Base-by-base conservation (phyloP, 1,140 invertebrate genomes). In the Trypoxylus dichotomus region DNA sequence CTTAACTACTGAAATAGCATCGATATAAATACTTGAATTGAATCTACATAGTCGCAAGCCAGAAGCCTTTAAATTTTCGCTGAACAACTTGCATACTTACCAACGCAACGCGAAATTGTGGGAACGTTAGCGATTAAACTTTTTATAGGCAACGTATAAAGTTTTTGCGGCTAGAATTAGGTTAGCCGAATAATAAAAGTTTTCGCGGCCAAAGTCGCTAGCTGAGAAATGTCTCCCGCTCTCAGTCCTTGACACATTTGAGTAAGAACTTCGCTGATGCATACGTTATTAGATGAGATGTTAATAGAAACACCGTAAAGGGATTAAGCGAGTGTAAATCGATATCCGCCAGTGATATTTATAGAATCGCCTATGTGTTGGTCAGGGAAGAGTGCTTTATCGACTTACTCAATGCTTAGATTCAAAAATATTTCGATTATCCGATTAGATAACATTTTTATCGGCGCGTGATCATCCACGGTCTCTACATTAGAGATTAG, bases 191-290 rank as follows among this genome's bases (percentile, higher is more conserved):
- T 27, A 27, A 63, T 63, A 63, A 54, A 54, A 63, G 8, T 63
- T 63, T 63, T n/a, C 58, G 58, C 58, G 58, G 19, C 21, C 58
- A 63, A 63, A 63, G 21, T 24, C 58, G 11, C 58, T 27, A 27
- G 25, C 58, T 24, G 58, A 63, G 58, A 63, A 63, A 47, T 47
- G 58, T 63, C 58, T 63, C 58, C 58, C 58, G 58, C 58, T 2
- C 21, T 63, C 19, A 24, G 19, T 21, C 58, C 58, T 63, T 63
- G 58, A 63, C 58, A 63, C 58, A 63, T 63, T 63, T 63, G 2
- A 63, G 19, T 63, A 24, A 63, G 58, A 21, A 63, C 25, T 27
- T 21, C 19, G 19, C 19, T 2, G 8, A 27, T 27, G 58, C 58
- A 47, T 47, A 47, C 43, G 11, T 47, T 13, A 13, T 10, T 1